These are phyloP conservation scores for Marcusenius ussheri DNA, from an alignment of 2,113 vertebrate species.

Conservation along the genomic window DNA sequence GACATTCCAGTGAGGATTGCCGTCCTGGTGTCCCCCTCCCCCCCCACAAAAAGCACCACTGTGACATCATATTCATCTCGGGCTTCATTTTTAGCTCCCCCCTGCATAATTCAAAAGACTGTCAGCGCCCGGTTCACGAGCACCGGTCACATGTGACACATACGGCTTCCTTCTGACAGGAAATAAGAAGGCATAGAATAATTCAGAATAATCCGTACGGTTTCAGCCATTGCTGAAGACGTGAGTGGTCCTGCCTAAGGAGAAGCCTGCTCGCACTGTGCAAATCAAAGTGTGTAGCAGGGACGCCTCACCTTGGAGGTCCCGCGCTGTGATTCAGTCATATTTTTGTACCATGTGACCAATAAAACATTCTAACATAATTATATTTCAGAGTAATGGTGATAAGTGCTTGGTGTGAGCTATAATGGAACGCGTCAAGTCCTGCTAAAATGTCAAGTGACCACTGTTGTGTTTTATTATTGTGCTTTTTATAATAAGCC, in stretches of 20 bases:
- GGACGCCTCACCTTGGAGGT: neutral
- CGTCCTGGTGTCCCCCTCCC: neutral
- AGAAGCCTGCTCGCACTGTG: neutral
- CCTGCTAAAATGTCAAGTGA: neutral
- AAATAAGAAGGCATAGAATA: neutral
- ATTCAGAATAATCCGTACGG: neutral
- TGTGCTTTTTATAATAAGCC: neutral
- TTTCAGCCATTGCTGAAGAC: neutral
- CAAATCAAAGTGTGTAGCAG: neutral
- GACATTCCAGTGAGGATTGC: neutral
- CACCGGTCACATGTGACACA: neutral
- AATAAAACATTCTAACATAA: neutral
- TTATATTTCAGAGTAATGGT: neutral
- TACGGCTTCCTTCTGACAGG: neutral
- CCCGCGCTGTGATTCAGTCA: neutral
- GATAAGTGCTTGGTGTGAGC: neutral
- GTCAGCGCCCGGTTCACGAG: neutral
- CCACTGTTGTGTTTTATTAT: neutral
- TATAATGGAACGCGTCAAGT: neutral
- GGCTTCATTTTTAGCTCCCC: neutral
- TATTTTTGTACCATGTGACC: neutral
- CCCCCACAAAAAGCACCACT: neutral
- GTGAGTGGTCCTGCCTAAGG: neutral
- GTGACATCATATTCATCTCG: neutral
- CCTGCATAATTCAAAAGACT: neutral